Evolutionary conservation across 2,888 invertebrate genomes (phyloP), one percentile per base, ranked within the genome.

Genomic region (Ephialtes manifestator): DNA sequence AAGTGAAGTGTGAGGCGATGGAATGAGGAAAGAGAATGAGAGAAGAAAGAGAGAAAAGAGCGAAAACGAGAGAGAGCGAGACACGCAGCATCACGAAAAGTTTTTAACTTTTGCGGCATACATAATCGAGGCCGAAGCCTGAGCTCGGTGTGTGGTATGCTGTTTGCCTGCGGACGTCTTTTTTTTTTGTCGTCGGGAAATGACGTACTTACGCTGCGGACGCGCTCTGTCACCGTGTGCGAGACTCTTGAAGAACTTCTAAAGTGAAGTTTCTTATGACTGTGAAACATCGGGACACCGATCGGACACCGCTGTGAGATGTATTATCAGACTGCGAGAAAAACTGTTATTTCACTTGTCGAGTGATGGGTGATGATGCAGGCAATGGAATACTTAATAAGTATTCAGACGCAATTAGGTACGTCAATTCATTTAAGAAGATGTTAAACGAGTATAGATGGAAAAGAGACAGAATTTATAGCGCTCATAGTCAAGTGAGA

Each of bases 91-190:
- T 18, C 60, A 35, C 53, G 70, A 81, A 76, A 79, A 13, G 65
- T 39, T 79, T 71, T 76, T 28, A 86, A 77, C 63, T 83, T 83
- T 72, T 75, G 28, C 77, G 51, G 83, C 74, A 78, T 81, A 70
- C 53, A 55, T 83, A 83, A 86, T 83, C 81, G 75, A 86, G 86
- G 86, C 55, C 72, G 58, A 63, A 70, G 46, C n/a, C 18, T 11
- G 43, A 15, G 63, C 20, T 24, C 20, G 20, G 39, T 13, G 31
- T 43, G 68, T 60, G 53, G 53, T 63, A 39, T 53, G 43, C 20
- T 67, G 77, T 82, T 77, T 82, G 68, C 72, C 20, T 58, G 72
- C 39, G 24, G 43, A 51, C 18, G 39, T 4, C 18, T 7, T 58
- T 68, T 72, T 84, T 84, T 84, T 84, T 67, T 48, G 63, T 78